Evolutionary conservation across 1,140 invertebrate genomes (phyloP), one percentile per base, ranked within the genome.

Genomic region (Prorops nasuta): DNA sequence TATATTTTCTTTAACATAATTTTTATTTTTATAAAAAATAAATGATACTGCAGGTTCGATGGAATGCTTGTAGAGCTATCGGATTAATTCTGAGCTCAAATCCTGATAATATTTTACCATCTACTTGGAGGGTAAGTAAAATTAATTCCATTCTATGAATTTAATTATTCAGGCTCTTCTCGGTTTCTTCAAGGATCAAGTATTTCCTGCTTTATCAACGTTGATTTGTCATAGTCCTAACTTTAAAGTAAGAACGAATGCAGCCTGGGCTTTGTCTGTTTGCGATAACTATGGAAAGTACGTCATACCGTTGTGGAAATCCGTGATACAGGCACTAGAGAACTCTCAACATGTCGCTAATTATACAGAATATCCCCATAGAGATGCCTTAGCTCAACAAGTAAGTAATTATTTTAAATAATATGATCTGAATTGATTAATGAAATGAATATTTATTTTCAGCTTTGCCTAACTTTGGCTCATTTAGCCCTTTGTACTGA

Each of bases 41-140:
- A n/a, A n/a, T n/a, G n/a, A n/a, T n/a, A n/a, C n/a, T n/a, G n/a
- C 51, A 86, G 84, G 83, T 92, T 7, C 81, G 90, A 37, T 96
- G 92, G 92, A 96, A 94, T 76, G 87, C 91, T 8, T 94, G 92
- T 67, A 89, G 92, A 72, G 91, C 91, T 12, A 69, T 93, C 10
- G 88, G 90, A 16, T 90, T 89, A 32, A 51, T 74, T 52, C 56
- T 77, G 17, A 71, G 69, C 44, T 47, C 67, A 15, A 52, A 70
- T 42, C 72, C 74, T 19, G 71, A 76, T 49, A 40, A 50, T 32
- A 64, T 74, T 56, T 57, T 77, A 9, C 66, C 69, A 10, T 35
- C 60, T 14, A 63, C 59, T 28, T 77, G 75, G 75, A 69, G 66
- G 48, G 74, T 76, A 68, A 7, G 64, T 56, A 47, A 46, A 48